phyloP scores from a whole-genome alignment of 2,113 vertebrate species.

The Cyanoderma ruficeps region DNA sequence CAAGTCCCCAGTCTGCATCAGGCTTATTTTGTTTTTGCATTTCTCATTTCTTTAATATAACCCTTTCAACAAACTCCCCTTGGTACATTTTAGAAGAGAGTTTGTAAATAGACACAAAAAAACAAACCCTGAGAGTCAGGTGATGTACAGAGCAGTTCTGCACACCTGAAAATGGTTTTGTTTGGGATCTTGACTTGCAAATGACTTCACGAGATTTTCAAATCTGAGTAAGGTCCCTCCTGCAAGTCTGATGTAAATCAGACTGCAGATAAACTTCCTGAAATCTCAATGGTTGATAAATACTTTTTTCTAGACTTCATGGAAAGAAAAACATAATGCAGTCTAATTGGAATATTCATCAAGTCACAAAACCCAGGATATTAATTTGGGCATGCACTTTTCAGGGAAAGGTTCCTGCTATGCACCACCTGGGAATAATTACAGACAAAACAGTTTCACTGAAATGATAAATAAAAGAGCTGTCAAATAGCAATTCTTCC shows the following conservation, averaged over 20 bases:
- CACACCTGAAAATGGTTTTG: neutral
- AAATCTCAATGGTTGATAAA: neutral
- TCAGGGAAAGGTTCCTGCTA: neutral
- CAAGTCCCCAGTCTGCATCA: neutral
- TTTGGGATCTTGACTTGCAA: neutral
- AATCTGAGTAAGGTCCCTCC: neutral
- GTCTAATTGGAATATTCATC: neutral
- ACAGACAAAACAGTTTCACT: neutral
- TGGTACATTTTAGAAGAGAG: neutral
- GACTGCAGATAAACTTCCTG: neutral
- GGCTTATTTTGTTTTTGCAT: neutral
- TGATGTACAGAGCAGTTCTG: neutral
- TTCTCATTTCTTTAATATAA: neutral
- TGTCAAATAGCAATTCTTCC: neutral
- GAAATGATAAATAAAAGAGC: neutral
- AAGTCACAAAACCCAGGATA: neutral
- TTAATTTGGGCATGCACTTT: neutral
- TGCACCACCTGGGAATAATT: neutral
- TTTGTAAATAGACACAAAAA: neutral
- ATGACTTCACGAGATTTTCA: neutral
- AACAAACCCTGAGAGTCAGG: neutral
- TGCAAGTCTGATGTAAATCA: neutral
- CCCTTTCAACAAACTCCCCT: neutral
- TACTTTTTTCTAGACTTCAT: neutral
- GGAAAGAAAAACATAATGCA: neutral